Conservation (phyloP, 2,797 vertebrate species). For the Ceyx erithaca region DNA sequence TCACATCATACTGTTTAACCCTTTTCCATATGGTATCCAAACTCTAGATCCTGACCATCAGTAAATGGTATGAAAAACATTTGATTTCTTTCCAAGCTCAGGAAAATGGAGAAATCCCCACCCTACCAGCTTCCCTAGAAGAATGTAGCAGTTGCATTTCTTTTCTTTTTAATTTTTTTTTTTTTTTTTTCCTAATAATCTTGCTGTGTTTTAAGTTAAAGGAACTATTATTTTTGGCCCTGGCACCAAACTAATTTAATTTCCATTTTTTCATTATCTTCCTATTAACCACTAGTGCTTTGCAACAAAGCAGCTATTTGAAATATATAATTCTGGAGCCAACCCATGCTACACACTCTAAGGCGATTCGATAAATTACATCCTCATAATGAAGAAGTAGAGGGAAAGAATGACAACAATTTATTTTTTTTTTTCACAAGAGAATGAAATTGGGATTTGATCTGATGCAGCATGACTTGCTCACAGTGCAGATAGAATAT, state of each 20-base stretch:
- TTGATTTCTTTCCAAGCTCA: conserved; percentile 6
- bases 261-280: conserved; percentile 77
- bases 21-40: neutral
- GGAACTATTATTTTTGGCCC: conserved; percentile 13
- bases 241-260: conserved; percentile 46
- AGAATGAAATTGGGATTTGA: conserved; percentile 67
- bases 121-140: neutral
- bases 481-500: conserved; percentile 63
- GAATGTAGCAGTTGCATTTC: neutral
- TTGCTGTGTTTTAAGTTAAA: conserved; percentile 11
- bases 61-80: neutral
- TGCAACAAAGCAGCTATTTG: conserved; percentile 63
- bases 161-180: neutral
- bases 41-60: neutral
- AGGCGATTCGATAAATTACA: conserved; percentile 53
- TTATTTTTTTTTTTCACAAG: neutral
- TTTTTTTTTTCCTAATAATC: neutral
- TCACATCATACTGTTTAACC: neutral
- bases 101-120: neutral
- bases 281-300: conserved; percentile 64
- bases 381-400: conserved; percentile 58
- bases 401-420: conserved; percentile 24
- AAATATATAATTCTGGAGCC: conserved; percentile 45
- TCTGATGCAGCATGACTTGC: conserved; percentile 71
- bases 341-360: conserved; percentile 44